Evolutionary conservation across 2,113 vertebrate genomes (phyloP), one percentile per base, ranked within the genome.

Genomic region (Chlorodrepanis virens): DNA sequence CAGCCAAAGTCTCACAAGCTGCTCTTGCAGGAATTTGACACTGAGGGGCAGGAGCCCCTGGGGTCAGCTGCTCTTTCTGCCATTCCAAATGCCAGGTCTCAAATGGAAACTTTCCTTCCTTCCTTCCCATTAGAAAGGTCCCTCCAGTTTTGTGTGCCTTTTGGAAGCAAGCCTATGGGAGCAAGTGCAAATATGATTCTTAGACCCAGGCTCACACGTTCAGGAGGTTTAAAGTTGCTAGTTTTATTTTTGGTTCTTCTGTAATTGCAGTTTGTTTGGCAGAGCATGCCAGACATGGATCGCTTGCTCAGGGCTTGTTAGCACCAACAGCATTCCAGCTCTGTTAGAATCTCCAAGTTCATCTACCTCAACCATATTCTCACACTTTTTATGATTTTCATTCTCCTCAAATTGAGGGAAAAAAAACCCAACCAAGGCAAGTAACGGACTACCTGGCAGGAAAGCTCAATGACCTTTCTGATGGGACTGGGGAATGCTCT

Each of bases 31-130:
- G 80, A 93, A 84, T 96, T 49, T 87, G 90, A 84, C 72, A 31
- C 49, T 42, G 54, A 76, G 54, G 59, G 50, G 7, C 57, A 76
- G 76, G 54, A 91, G 70, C 37, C 69, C 71, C 25, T 19, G 5
- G 70, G 82, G 74, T 75, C 72, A 53, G 44, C 53, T 93, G 68
- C 60, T 90, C 69, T 81, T 82, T 93, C 68, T 92, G 67, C 83
- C 72, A 28, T 95, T 90, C 84, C 79, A 56, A 94, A 93, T 95
- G 68, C 77, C 77, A 35, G 17, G 23, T 92, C 82, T 92, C 83
- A 89, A 71, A 78, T 90, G 90, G 86, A 90, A 96, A 91, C 83
- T 81, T 96, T 47, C 67, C 68, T 93, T 91, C 75, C 83, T 89
- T 89, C 72, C 77, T 91, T 87, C 56, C 65, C 72, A 63, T 81